Conservation (phyloP, 2,888 invertebrate species). For the Entomobrya proxima region DNA sequence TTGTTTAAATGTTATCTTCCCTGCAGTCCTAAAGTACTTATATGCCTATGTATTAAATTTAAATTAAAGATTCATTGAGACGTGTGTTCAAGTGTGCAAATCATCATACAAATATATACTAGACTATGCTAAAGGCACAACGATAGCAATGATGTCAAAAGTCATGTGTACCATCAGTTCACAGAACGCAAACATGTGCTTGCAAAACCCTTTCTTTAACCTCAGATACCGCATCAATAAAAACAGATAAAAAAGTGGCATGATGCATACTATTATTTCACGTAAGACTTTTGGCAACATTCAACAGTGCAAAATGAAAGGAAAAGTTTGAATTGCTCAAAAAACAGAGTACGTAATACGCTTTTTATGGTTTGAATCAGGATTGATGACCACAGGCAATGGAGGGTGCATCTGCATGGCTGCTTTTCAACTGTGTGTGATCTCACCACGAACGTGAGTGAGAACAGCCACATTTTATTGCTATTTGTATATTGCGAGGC, state of each 20-base stretch:
- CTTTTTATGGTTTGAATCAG: not conserved
- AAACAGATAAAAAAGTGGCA: conserved; percentile 33
- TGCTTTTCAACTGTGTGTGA: not conserved
- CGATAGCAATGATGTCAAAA: too few species aligned
- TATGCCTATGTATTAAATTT: too few species aligned
- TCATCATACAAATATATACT: too few species aligned
- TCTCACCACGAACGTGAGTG: conserved; percentile 20
- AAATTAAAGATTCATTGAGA: too few species aligned
- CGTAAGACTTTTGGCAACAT: not conserved
- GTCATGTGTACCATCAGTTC: too few species aligned
- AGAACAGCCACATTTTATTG: not conserved
- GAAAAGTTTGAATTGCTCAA: conserved; percentile 46
- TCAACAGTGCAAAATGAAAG: conserved; percentile 49
- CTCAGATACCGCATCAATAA: conserved; percentile 37
- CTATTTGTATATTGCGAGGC: not conserved
- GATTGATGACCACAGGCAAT: conserved; percentile 48
- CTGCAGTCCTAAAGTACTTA: too few species aligned
- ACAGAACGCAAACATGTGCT: conserved; percentile 3
- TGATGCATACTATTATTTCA: conserved; percentile 22
- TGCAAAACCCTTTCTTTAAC: not conserved
- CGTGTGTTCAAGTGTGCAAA: too few species aligned
- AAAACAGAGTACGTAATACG: not conserved
- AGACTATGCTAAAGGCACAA: too few species aligned
- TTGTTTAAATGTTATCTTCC: too few species aligned
- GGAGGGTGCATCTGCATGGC: conserved; percentile 19